Evolutionary conservation across 1,140 invertebrate genomes (phyloP), one percentile per base, ranked within the genome.

Genomic region (Drosophila watanabei): DNA sequence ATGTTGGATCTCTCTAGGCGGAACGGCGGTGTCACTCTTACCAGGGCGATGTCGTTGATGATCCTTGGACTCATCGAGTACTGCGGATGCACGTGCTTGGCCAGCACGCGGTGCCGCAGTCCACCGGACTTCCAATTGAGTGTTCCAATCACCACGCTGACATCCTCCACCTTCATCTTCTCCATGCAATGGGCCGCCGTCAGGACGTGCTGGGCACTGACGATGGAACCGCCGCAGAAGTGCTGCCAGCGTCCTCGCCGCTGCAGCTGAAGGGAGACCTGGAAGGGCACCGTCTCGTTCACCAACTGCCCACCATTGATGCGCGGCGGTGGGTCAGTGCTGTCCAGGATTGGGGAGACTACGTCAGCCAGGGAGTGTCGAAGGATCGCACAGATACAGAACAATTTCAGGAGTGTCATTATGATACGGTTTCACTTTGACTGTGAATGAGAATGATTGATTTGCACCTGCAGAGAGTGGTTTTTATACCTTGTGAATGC

Each of bases 121-220:
- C 94, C 94, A n/a, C 92, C 94, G 28, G 91, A 48, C 61, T 93
- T 92, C 78, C 94, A 89, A 32, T 88, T 94, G 37, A 94, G 93
- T 0, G 93, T 94, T 20, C 94, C 94, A 9, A 86, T 87, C 16
- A 94, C 90, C 4, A 93, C 93, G 7, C 82, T 86, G 1, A 94
- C 90, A 14, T 84, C 65, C 69, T 82, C 75, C 28, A 76, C 30
- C 35, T 76, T 81, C 70, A 89, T 76, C 59, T 92, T 89, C 13
- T 86, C 77, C 43, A 93, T 68, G 35, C 93, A 94, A 52, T 94
- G 93, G 11, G 93, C 93, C 6, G 93, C 93, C 1, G 93, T 94
- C 16, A 94, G 49, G 5, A 93, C 87, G 66, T 93, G 89, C 49
- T 91, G 45, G 18, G 88, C 54, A 10, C 82, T 87, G 7, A 94